These are phyloP conservation scores for Nomada ferruginata DNA, from an alignment of 2,888 invertebrate genomes.

Conservation along the genomic window DNA sequence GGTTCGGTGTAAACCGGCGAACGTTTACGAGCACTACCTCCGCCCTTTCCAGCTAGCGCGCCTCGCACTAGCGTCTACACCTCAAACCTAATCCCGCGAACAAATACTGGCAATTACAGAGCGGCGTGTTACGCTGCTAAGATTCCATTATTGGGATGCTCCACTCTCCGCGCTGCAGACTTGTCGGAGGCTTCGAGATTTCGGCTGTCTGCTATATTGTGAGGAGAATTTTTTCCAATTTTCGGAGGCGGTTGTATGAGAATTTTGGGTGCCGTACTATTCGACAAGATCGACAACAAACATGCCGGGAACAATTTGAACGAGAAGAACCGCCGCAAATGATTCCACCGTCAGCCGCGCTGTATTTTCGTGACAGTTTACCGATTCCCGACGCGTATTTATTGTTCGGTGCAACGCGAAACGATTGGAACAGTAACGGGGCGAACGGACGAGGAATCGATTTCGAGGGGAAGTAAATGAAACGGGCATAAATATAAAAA, in stretches of 20 bases:
- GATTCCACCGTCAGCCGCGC: background rate
- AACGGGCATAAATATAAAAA: slow-evolving; percentile 29
- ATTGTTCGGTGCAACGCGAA: background rate
- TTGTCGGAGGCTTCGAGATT: too few species aligned
- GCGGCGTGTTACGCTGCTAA: slow-evolving; percentile 50
- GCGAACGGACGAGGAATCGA: slow-evolving; percentile 1
- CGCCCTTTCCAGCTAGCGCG: slow-evolving; percentile 40
- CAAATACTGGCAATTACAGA: slow-evolving; percentile 61
- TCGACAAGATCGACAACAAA: background rate
- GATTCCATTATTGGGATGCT: slow-evolving; percentile 52
- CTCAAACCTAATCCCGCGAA: slow-evolving; percentile 9
- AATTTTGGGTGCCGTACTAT: background rate
- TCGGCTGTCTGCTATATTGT: too few species aligned
- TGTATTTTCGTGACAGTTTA: slow-evolving; percentile 13
- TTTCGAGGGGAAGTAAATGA: slow-evolving; percentile 10
- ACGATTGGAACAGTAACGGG: background rate
- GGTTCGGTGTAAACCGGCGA: slow-evolving; percentile 56
- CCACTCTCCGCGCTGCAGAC: background rate
- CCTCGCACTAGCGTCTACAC: background rate
- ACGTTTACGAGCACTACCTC: slow-evolving; percentile 58
- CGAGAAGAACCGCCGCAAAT: background rate
- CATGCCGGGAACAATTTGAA: slow-evolving; percentile 3
- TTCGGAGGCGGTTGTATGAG: too few species aligned
- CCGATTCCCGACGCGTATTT: slow-evolving; percentile 15
- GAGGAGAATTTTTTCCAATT: background rate